These are phyloP conservation scores for Pantherophis guttatus DNA, from an alignment of 2,113 vertebrate genomes.

Conservation along the genomic window DNA sequence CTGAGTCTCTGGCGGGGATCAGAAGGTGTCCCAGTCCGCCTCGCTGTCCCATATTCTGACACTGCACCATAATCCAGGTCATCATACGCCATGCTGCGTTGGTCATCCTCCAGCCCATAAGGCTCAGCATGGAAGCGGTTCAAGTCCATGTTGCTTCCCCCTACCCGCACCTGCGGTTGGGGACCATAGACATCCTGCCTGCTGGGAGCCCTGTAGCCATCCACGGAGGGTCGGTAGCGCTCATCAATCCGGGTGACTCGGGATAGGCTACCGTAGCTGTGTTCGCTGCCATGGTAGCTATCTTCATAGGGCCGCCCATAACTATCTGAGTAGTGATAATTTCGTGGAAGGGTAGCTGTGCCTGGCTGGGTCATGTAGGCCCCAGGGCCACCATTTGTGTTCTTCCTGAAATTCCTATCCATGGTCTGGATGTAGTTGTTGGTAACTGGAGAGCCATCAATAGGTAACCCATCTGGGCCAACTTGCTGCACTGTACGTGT, in stretches of 20 bases:
- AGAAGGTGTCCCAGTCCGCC: conserved; percentile 72
- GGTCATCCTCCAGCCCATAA: conserved; percentile 90
- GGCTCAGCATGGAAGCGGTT: conserved; percentile 86
- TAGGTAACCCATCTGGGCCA: conserved; percentile 69
- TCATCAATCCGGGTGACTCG: conserved; percentile 86
- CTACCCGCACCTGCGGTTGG: conserved; percentile 89
- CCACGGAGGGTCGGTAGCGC: conserved; percentile 80
- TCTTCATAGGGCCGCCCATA: conserved; percentile 82
- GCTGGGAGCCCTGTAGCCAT: conserved; percentile 85
- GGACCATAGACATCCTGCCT: conserved; percentile 88
- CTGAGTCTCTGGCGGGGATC: conserved; percentile 84
- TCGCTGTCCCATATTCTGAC: conserved; percentile 85
- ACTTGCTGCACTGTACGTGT: conserved; percentile 85
- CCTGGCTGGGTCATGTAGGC: conserved; percentile 78
- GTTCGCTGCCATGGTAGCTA: conserved; percentile 72
- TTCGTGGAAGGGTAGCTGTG: conserved; percentile 87
- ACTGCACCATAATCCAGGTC: conserved; percentile 88
- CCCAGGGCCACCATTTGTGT: conserved; percentile 63
- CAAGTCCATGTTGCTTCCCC: conserved; percentile 88
- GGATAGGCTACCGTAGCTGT: conserved; percentile 84
- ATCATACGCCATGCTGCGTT: conserved; percentile 89
- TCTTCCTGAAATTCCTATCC: conserved; percentile 85
- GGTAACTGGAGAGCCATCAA: conserved; percentile 70
- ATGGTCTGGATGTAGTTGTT: conserved; percentile 79
- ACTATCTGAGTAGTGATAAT: conserved; percentile 85